Base-by-base conservation (phyloP, 2,113 vertebrate genomes). In the Plecturocebus donacophilus region DNA sequence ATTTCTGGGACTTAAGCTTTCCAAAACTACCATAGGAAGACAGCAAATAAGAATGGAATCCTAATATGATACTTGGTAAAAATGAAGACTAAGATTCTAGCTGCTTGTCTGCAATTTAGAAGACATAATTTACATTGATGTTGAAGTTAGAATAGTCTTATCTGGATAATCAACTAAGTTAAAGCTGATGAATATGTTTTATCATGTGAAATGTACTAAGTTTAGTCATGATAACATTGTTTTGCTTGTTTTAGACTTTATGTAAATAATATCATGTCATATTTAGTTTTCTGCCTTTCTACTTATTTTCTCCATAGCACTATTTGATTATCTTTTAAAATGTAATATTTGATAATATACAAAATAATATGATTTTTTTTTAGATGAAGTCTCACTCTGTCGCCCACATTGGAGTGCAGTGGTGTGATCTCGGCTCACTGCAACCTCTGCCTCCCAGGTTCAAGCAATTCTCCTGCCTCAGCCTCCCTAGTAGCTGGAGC, bases 211-310 rank as follows among this genome's bases (percentile, higher is more conserved):
- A 90, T 66, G 79, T 88, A 64, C 80, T 71, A 87, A 91, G 77
- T 35, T 90, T 91, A 88, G 54, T 76, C 61, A 13, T 68, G 92
- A 80, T 94, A 85, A 52, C 61, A 75, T 84, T 90, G 30, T 94
- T 73, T 94, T 91, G 64, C 52, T 87, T 87, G 25, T 61, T 96
- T 94, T 92, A 58, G 61, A 90, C 32, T 94, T 96, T 87, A 42
- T 80, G 58, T 80, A 94, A 94, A 90, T 71, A 61, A 35, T 68
- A 68, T 68, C 23, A 64, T 64, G 84, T 80, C 79, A 35, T 90
- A 40, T 75, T 92, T 93, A 21, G 52, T 82, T 35, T 90, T 92
- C 76, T 90, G 85, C 9, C 20, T 73, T 73, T 40, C n/a, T 38
- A 40, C 70, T 3, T 84, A 2, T 38, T 49, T 87, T 85, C 14